Evolutionary conservation across 64 coral and sea anemone genomes (phyloP), one percentile per base, ranked within the genome.

Genomic region (Montipora capricornis): DNA sequence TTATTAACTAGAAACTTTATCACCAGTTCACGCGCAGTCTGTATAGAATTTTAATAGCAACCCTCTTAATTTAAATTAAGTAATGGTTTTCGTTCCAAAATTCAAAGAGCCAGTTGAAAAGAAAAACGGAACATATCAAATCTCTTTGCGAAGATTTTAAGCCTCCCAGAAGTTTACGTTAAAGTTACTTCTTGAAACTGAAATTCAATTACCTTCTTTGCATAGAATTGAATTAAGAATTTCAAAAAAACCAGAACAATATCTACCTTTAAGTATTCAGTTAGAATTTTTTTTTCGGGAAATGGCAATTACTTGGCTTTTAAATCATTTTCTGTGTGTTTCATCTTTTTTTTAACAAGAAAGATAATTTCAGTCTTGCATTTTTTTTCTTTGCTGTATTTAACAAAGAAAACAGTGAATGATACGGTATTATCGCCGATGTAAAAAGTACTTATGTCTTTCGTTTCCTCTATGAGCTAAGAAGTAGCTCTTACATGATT

Each of bases 11-110:
- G 71, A 73, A 73, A 64, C 47, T 45, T 47, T 47, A 14, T 86
- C 82, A 49, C 82, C 4, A 71, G 45, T 26, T 46, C 61, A 64
- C 37, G 37, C 37, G 37, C 37, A 37, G 37, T 37, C 37, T 37
- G 52, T 48, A 2, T 47, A 47, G 68, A 48, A 12, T 8, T 45
- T 86, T 86, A 86, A 73, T 71, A 6, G 46, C 58, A 47, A 15
- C 66, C 8, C 66, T 49, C 44, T 86, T 68, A 64, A 64, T 3
- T 64, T 64, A 68, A 69, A 86, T 47, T 86, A 7, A 68, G 68
- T 73, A 71, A 44, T 73, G 82, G 8, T 71, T 86, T 84, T 68
- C 71, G 67, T 86, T 84, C 4, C 7, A 50, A 86, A 69, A 71
- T 73, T 86, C 6, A 12, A 20, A 4, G 82, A 71, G 5, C 68